A percentile compares a stretch with the other conserved stretches of the same genome.
These are phyloP conservation scores for Shargacucullia verbasci DNA, from an alignment of 2,888 invertebrate species.

Conservation along the genomic window DNA sequence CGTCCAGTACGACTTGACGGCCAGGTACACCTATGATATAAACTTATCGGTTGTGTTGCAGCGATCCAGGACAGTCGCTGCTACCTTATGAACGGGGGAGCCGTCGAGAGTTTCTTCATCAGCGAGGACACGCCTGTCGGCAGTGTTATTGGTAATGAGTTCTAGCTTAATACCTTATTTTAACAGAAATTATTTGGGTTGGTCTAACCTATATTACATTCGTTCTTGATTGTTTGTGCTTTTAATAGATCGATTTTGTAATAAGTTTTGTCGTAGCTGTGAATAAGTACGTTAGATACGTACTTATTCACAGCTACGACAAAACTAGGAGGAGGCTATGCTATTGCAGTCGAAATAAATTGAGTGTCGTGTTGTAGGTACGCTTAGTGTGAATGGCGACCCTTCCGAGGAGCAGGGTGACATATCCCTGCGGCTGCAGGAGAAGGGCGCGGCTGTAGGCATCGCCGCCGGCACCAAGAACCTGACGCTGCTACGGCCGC, in stretches of 20 bases:
- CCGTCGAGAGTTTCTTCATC: constrained; percentile 97
- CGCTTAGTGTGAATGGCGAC: constrained; percentile 94
- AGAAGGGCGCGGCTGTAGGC: constrained; percentile 93
- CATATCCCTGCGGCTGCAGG: constrained; percentile 93
- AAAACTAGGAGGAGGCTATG: no score
- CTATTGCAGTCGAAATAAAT: background rate
- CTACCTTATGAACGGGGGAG: constrained; percentile 96
- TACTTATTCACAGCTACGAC: no score
- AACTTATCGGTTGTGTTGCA: constrained; percentile 66
- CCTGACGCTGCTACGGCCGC: constrained; percentile 92
- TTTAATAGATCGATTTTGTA: no score
- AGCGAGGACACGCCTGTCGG: constrained; percentile 95
- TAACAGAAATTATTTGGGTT: no score
- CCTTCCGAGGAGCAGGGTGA: constrained; percentile 92
- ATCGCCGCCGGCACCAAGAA: constrained; percentile 94
- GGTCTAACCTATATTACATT: no score
- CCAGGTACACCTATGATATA: background rate
- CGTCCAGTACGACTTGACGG: background rate
- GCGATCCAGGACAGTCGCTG: constrained; percentile 95
- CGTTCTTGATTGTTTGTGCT: no score
- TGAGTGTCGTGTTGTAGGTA: constrained; percentile 74
- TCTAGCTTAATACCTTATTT: background rate
- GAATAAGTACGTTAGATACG: no score
- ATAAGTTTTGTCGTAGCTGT: no score
- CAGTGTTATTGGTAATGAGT: constrained; percentile 91